Evolutionary conservation across 2,888 invertebrate species (phyloP).

Genomic region (Amiota communis): DNA sequence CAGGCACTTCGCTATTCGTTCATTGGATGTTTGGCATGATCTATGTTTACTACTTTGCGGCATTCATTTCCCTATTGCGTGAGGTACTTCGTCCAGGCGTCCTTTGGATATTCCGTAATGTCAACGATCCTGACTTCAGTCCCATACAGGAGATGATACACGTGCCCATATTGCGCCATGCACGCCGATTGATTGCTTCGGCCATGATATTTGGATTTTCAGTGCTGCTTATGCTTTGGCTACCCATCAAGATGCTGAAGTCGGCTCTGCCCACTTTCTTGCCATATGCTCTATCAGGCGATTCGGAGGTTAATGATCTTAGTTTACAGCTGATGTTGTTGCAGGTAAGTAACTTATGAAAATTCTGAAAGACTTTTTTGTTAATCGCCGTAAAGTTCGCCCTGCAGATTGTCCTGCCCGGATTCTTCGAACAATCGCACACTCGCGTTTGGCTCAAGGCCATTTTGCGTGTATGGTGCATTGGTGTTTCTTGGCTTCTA

Average conservation of each 20-base stretch:
- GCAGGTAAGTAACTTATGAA: conserved; percentile 76
- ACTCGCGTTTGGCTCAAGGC: conserved; percentile 95
- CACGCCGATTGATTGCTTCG: conserved; percentile 91
- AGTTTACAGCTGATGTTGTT: conserved; percentile 92
- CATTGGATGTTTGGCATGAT: conserved; percentile 99
- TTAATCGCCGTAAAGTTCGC: not conserved
- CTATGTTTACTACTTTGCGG: conserved; percentile 99
- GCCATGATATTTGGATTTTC: conserved; percentile 97
- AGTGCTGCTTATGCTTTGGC: conserved; percentile 95
- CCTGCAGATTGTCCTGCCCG: conserved; percentile 89
- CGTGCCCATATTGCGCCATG: conserved; percentile 91
- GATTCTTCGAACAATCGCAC: conserved; percentile 95
- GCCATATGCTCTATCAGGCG: conserved; percentile 93
- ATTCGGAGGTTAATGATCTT: conserved; percentile 92
- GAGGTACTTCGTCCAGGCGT: conserved; percentile 98
- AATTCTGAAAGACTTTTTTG: not conserved
- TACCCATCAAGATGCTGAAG: conserved; percentile 91
- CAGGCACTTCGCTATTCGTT: conserved; percentile 97
- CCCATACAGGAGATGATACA: conserved; percentile 99
- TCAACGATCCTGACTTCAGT: conserved; percentile 99
- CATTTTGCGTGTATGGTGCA: conserved; percentile 90
- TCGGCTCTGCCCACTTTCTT: conserved; percentile 88
- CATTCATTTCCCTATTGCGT: conserved; percentile 91
- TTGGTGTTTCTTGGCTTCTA: conserved; percentile 85
- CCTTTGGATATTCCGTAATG: conserved; percentile 96